A percentile compares a stretch with the other conserved stretches of the same genome.
Conservation (phyloP, 1,140 invertebrate genomes). For the Lepidurus couesii region DNA sequence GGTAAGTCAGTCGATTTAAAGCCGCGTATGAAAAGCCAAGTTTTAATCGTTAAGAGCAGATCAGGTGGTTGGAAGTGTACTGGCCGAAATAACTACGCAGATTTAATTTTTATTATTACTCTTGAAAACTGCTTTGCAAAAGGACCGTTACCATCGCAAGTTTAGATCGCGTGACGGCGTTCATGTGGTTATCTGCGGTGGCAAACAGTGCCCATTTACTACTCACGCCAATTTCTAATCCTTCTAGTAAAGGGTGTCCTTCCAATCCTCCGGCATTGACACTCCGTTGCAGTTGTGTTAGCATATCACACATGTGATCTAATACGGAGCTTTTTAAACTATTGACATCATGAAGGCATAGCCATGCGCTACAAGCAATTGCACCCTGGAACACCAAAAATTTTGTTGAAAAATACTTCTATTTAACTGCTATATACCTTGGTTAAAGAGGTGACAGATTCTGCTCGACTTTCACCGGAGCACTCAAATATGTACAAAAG, state of each 20-base stretch:
- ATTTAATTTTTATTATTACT: too few species aligned
- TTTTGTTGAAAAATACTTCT: too few species aligned
- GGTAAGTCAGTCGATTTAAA: neutral
- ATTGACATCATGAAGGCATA: constrained; percentile 15
- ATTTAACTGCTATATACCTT: neutral
- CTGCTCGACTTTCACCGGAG: neutral
- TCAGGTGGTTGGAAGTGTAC: neutral
- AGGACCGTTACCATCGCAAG: neutral
- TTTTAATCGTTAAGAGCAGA: neutral
- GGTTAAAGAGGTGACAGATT: neutral
- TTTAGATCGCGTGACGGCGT: neutral
- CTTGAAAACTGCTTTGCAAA: too few species aligned
- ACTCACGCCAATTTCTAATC: neutral
- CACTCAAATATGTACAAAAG: neutral
- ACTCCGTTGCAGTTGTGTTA: constrained; percentile 20
- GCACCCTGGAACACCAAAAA: constrained; percentile 36
- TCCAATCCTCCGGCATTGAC: neutral
- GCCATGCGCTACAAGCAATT: constrained; percentile 25
- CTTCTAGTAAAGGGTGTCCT: neutral
- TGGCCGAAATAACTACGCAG: neutral
- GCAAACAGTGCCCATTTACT: neutral
- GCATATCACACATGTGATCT: constrained; percentile 9
- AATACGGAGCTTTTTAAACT: neutral
- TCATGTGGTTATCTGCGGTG: neutral
- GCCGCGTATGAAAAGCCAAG: neutral